Evolutionary conservation across 2,113 vertebrate species (phyloP).

Genomic region (Motacilla tschutschensis): DNA sequence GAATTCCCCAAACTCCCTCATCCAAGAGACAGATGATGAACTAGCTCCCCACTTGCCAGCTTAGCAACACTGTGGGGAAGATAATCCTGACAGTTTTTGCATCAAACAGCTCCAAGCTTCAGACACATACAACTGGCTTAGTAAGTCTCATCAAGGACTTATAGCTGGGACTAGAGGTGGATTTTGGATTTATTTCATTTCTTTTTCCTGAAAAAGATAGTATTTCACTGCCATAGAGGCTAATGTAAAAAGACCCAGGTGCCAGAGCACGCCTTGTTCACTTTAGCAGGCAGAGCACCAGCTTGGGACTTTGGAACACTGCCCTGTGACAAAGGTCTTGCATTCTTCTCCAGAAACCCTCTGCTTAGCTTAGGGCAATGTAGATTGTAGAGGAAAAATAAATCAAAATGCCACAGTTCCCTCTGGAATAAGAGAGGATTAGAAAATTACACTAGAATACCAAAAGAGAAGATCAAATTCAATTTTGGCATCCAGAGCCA

Average conservation of each 20-base stretch:
- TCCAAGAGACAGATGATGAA: background rate
- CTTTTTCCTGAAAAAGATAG: background rate
- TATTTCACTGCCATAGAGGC: background rate
- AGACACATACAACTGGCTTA: background rate
- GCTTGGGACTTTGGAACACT: background rate
- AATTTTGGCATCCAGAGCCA: background rate
- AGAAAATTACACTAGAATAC: background rate
- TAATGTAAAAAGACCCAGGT: background rate
- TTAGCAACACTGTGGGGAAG: background rate
- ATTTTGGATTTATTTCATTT: background rate
- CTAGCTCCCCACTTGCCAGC: background rate
- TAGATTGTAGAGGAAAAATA: background rate
- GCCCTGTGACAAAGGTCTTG: background rate
- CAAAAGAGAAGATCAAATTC: conserved; percentile 19
- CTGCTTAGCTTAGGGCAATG: background rate
- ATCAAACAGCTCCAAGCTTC: background rate
- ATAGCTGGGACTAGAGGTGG: background rate
- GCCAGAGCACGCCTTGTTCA: background rate
- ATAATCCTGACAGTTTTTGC: background rate
- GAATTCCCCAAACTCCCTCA: background rate
- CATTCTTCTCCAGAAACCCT: background rate
- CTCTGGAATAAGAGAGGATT: background rate
- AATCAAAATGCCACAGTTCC: background rate
- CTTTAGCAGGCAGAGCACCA: background rate
- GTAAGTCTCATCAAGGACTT: background rate